Percentiles rank a stretch among this genome's conserved stretches.
Evolutionary conservation across 2,113 vertebrate species (phyloP).

Genomic region (Tetrao urogallus): DNA sequence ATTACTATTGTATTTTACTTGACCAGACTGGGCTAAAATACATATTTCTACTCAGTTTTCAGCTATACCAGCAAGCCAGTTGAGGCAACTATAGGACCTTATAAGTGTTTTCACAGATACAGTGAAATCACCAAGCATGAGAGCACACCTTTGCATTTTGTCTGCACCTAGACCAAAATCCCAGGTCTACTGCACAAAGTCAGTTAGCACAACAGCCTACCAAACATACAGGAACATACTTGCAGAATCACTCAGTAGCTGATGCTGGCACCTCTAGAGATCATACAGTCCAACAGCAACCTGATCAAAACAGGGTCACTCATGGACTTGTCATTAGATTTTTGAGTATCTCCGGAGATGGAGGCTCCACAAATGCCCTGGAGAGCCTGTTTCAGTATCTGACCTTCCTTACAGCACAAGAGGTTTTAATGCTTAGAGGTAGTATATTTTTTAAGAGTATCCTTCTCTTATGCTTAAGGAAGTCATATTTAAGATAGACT

Average conservation of each 20-base stretch:
- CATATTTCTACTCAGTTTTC: neutral
- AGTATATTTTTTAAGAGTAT: neutral
- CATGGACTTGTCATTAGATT: rapidly evolving
- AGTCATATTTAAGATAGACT: neutral
- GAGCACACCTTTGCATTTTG: neutral
- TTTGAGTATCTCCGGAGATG: neutral
- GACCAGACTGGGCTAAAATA: neutral
- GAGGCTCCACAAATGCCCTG: neutral
- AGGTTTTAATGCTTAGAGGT: rapidly evolving
- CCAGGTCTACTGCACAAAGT: neutral
- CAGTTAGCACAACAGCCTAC: neutral
- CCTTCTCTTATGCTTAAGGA: neutral
- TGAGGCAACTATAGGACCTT: neutral
- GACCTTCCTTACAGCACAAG: neutral
- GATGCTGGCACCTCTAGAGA: neutral
- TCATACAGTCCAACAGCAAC: rapidly evolving
- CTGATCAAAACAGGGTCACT: neutral
- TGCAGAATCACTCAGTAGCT: neutral
- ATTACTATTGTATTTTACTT: neutral
- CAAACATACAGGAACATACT: neutral
- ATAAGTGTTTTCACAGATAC: neutral
- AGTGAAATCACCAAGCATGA: neutral
- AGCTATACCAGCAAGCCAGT: neutral
- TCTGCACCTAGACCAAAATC: neutral
- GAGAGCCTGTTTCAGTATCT: neutral